Percentiles rank a stretch among this genome's conserved stretches.
Evolutionary conservation across 1,140 invertebrate genomes (phyloP).

Genomic region (Apis mellifera): Amel_HAv3.1 CM009932.2:14048001-14048500

Average conservation of each 20-base stretch:
- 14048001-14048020: not conserved
- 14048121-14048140: not conserved
- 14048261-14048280: not conserved
- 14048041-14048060: too few species aligned
- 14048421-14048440: too few species aligned
- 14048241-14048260: not conserved
- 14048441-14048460: too few species aligned
- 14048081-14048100: too few species aligned
- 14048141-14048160: not conserved
- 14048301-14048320: fast-evolving
- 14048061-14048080: too few species aligned
- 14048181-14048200: not conserved
- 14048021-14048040: not conserved
- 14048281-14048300: not conserved
- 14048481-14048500: too few species aligned
- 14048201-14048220: not conserved
- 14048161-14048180: too few species aligned
- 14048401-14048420: too few species aligned
- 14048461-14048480: too few species aligned
- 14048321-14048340: too few species aligned
- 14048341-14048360: not conserved
- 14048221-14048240: not conserved
- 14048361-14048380: not conserved
- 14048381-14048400: too few species aligned
- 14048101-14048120: too few species aligned